Conservation (phyloP, 64 coral and sea anemone genomes). For the Anthopleura sola region DNA sequence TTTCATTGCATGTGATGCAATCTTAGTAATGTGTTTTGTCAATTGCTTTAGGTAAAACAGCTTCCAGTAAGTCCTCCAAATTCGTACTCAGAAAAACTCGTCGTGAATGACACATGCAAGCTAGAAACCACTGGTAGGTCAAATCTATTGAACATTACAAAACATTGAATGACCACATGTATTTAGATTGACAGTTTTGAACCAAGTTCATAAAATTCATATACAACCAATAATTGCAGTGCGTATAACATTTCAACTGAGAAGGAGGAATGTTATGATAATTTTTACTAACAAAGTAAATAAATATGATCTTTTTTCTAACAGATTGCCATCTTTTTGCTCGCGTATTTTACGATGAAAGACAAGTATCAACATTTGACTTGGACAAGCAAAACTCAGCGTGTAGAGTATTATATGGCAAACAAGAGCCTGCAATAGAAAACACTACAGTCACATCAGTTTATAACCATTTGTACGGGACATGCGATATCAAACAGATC, state of each 20-base stretch:
- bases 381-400: not conserved
- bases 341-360: slow-evolving; percentile 11
- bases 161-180: not conserved
- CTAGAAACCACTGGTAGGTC: not conserved
- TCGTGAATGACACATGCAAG: not conserved
- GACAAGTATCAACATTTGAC: slow-evolving; percentile 1
- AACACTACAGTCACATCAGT: not conserved
- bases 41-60: not conserved
- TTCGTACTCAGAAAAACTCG: not conserved
- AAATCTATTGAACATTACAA: not conserved
- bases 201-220: no score
- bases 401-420: not conserved
- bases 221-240: no score
- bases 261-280: no score
- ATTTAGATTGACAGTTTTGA: not conserved
- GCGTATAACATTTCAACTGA: no score
- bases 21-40: not conserved
- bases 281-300: no score
- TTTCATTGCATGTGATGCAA: not conserved
- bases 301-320: no score
- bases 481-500: not conserved
- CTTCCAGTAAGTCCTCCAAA: not conserved
- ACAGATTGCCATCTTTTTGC: not conserved
- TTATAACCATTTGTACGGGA: not conserved
- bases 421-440: not conserved